Evolutionary conservation across 2,888 invertebrate genomes (phyloP), one percentile per base, ranked within the genome.

Genomic region (Eristalis arbustorum): DNA sequence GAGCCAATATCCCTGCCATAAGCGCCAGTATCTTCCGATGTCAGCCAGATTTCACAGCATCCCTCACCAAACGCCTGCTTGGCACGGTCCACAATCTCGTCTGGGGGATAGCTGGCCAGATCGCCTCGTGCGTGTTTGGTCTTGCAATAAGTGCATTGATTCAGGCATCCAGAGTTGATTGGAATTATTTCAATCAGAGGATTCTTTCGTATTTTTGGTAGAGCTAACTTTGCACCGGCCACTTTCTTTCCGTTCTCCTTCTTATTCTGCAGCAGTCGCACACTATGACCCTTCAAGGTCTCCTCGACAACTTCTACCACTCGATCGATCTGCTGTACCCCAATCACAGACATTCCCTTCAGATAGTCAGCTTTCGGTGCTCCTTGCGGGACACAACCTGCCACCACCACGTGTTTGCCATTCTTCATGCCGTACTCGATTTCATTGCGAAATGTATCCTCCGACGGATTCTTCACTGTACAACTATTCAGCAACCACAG

Each of bases 121-220:
- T 99, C 98, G 0, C 99, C 99, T 68, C 99, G 93, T 0, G 99
- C 99, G 92, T 98, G 98, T 91, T 98, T 99, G 0, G 99, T 99
- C 93, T 99, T 99, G 91, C 99, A 99, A 91, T 99, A 99, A 0
- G 99, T 99, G 92, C 99, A 99, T 90, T 98, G 98, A 93, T 99
- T 99, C 2, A 99, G 93, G 90, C 99, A 99, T 0, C 98, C 98
- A 0, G 98, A 98, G 92, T 98, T 98, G 64, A 99, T 98, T 0
- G 98, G 96, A 81, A 99, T 98, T 76, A 99, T 99, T 94, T 99
- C 99, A 81, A 99, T 96, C 0, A 99, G 94, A 0, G 98, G 98
- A 93, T 99, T 99, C 91, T 97, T 96, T 69, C 99, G 94, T 14
- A 99, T 96, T 94, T 99, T 99, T 0, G 99, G 99, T 14, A 99